These are phyloP conservation scores for human (Homo sapiens) DNA, from an alignment of 2,113 vertebrate species.

Conservation along the genomic window DNA sequence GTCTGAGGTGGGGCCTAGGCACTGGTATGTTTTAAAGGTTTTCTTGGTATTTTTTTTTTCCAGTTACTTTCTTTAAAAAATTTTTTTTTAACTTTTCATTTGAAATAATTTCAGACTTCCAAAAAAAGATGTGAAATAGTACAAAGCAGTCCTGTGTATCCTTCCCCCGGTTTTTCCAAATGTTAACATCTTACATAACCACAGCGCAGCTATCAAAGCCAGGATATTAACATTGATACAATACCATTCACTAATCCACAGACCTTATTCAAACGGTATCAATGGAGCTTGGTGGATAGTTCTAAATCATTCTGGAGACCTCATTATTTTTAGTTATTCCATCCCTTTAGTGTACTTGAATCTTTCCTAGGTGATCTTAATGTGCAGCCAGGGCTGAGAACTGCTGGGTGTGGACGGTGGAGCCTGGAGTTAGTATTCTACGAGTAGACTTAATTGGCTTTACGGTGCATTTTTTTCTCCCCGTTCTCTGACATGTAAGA, in stretches of 20 bases:
- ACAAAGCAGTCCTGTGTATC: not conserved
- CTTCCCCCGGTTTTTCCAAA: not conserved
- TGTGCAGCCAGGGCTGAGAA: not conserved
- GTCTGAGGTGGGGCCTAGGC: not conserved
- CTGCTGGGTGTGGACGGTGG: not conserved
- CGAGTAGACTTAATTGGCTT: not conserved
- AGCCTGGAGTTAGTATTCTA: not conserved
- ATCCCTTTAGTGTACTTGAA: not conserved
- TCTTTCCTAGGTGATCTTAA: not conserved
- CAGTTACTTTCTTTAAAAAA: not conserved
- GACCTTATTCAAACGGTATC: not conserved
- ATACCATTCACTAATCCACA: not conserved
- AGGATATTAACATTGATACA: not conserved
- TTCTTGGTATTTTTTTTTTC: not conserved
- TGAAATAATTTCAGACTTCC: conserved; percentile 18
- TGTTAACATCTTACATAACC: not conserved
- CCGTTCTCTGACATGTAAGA: not conserved
- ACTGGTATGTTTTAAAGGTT: not conserved
- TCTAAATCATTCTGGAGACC: not conserved
- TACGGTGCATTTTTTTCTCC: not conserved
- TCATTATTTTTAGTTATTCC: not conserved
- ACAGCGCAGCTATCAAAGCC: not conserved
- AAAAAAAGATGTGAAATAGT: not conserved
- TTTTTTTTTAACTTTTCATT: not conserved
- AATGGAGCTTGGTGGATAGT: not conserved